Percentiles rank a stretch among this genome's conserved stretches.
Conservation (phyloP, 2,113 vertebrate genomes). For the Alligator mississippiensis region DNA sequence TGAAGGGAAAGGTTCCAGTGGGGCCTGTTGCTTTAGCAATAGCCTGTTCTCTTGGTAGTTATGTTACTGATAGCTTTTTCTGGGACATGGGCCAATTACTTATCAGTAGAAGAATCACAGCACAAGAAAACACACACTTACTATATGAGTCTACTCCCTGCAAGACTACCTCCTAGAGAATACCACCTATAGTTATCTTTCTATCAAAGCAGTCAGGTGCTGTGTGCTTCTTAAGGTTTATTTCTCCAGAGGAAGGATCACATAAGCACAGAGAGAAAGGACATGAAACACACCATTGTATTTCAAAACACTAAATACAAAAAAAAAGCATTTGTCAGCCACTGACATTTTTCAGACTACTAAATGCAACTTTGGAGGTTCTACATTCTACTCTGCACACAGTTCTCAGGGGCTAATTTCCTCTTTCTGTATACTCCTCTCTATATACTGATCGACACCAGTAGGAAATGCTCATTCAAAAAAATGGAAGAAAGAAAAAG, state of each 20-base stretch:
- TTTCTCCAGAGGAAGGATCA: neutral
- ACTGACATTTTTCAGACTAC: neutral
- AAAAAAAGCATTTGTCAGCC: neutral
- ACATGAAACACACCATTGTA: neutral
- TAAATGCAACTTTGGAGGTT: neutral
- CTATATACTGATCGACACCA: neutral
- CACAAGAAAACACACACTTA: slow-evolving; percentile 2
- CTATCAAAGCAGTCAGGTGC: neutral
- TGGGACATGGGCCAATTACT: slow-evolving; percentile 48
- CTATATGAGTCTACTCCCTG: neutral
- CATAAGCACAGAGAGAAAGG: neutral
- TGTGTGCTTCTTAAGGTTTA: neutral
- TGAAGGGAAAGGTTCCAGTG: neutral
- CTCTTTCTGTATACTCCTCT: neutral
- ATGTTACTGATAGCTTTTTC: slow-evolving; percentile 55
- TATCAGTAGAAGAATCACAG: slow-evolving; percentile 34
- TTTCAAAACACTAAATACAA: neutral
- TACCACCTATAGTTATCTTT: neutral
- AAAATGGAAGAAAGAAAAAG: neutral
- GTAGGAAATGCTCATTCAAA: fast-evolving
- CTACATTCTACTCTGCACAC: neutral
- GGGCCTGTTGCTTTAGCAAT: neutral
- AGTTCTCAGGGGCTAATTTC: fast-evolving
- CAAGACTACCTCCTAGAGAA: neutral
- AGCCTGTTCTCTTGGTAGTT: slow-evolving; percentile 22